Conservation (phyloP, 2,888 invertebrate species). For the Teleogryllus oceanicus region DNA sequence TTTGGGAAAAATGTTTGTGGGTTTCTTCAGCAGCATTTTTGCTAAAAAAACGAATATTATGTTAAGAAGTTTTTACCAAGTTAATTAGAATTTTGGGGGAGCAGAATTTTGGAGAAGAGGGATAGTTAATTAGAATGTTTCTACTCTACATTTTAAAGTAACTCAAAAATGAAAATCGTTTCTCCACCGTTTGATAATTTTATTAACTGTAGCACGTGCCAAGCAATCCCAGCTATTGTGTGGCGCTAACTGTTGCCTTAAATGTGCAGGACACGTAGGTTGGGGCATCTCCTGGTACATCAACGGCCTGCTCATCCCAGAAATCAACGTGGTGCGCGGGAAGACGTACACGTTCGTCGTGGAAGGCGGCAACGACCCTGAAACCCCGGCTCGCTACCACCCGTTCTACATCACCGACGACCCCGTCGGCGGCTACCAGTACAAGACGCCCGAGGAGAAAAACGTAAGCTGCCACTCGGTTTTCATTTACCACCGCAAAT, state of each 20-base stretch:
- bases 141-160: no score
- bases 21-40: no score
- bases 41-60: no score
- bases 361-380: constrained; percentile 79
- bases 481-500: no score
- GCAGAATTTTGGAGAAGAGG: no score
- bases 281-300: constrained; percentile 96
- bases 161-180: no score
- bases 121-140: no score
- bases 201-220: neutral
- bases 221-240: neutral
- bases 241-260: no score
- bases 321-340: constrained; percentile 83
- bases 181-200: no score
- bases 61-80: no score
- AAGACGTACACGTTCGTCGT: constrained; percentile 82
- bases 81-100: no score
- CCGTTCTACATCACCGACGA: constrained; percentile 81
- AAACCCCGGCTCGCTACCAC: constrained; percentile 78
- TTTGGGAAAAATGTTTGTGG: no score
- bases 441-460: constrained; percentile 77
- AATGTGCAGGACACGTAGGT: constrained; percentile 73
- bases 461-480: constrained; percentile 54
- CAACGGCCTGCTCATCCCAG: constrained; percentile 87
- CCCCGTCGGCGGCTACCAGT: constrained; percentile 82